These are phyloP conservation scores for Habropoda laboriosa DNA, from an alignment of 1,140 invertebrate genomes.

Conservation along the genomic window DNA sequence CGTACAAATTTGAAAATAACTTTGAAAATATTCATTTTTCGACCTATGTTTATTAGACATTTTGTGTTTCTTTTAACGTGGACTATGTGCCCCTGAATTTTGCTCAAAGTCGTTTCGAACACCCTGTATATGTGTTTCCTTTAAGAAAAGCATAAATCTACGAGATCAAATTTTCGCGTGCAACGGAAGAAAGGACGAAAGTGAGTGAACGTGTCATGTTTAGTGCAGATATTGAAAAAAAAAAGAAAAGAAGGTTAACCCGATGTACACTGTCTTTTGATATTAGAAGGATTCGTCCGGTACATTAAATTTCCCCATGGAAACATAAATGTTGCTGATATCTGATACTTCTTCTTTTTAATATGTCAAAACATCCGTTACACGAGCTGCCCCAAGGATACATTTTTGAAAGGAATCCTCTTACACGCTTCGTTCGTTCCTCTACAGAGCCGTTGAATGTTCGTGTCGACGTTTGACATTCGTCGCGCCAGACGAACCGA, in stretches of 20 bases:
- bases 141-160: no score
- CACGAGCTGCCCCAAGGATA: constrained; percentile 58
- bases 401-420: constrained; percentile 56
- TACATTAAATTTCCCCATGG: background rate
- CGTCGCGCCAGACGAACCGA: constrained; percentile 60
- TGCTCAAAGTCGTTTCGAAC: no score
- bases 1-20: no score
- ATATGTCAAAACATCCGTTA: constrained; percentile 36
- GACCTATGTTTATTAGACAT: no score
- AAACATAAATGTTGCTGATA: background rate
- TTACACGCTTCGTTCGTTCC: constrained; percentile 45
- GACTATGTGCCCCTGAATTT: no score
- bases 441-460: constrained; percentile 19
- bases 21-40: no score
- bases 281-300: background rate
- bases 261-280: background rate
- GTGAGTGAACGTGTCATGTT: no score
- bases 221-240: no score
- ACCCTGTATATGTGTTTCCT: no score
- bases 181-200: no score
- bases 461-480: constrained; percentile 52
- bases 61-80: no score
- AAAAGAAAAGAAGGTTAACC: background rate
- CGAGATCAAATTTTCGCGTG: no score
- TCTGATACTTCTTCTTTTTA: constrained; percentile 27